Evolutionary conservation across 1,140 invertebrate genomes (phyloP).

Genomic region (Drosophila ambigua): DNA sequence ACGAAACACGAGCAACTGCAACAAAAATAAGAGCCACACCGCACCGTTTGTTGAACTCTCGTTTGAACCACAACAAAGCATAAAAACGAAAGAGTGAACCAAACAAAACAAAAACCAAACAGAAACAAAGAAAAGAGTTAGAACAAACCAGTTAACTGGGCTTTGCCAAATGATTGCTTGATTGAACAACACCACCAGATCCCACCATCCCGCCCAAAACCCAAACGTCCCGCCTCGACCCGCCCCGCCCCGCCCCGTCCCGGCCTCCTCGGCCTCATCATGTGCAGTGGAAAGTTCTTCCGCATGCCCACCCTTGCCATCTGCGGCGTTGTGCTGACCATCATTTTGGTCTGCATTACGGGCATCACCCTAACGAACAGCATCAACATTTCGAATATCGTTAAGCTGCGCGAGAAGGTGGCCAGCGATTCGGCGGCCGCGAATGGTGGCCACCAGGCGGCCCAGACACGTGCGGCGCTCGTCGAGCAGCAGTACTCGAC

Average conservation of each 20-base stretch:
- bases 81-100: constrained; percentile 2
- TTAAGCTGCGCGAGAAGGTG: constrained; percentile 79
- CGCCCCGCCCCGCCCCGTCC: too few species aligned
- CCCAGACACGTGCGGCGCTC: constrained; percentile 73
- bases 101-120: neutral
- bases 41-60: constrained; percentile 10
- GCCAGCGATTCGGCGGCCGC: constrained; percentile 80
- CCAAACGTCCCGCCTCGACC: too few species aligned
- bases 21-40: neutral
- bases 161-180: too few species aligned
- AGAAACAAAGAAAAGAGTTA: neutral
- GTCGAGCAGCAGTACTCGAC: constrained; percentile 81
- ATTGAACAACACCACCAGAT: too few species aligned
- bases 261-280: constrained; percentile 39
- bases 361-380: constrained; percentile 82
- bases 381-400: constrained; percentile 82
- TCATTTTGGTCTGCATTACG: constrained; percentile 82
- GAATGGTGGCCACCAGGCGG: constrained; percentile 75
- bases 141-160: too few species aligned
- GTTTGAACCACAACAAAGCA: neutral
- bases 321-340: constrained; percentile 79
- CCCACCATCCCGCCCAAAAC: too few species aligned
- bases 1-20: constrained; percentile 5
- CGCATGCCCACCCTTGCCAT: constrained; percentile 82
- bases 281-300: constrained; percentile 82